Evolutionary conservation across 1,140 invertebrate species (phyloP), one percentile per base, ranked within the genome.

Genomic region (Bombus soroeensis): DNA sequence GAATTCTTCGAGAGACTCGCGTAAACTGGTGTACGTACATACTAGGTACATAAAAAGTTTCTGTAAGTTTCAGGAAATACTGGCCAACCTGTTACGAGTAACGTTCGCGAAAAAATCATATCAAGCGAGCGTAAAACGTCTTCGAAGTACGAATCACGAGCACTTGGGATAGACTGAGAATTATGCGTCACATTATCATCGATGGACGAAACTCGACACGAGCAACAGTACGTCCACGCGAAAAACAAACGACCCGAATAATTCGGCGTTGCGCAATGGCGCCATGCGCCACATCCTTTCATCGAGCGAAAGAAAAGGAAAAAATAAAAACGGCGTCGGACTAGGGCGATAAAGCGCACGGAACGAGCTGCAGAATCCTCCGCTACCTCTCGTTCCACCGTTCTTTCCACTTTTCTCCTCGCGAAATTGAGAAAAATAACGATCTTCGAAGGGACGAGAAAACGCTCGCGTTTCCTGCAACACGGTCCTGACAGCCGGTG

Each of bases 391-490:
- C 28, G 5, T 10, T 18, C 25, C 32, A 22, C 0, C 62, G 32
- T 59, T 39, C 72, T 75, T 57, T 34, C 25, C 68, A n/a, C 39
- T 74, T n/a, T 66, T n/a, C 32, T 47, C 2, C 43, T 62, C 53
- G 78, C 76, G 64, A 85, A 89, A 89, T 89, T 89, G 88, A 72
- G 72, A 82, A 81, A 89, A 88, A 89, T 89, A 86, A 81, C 75
- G 71, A 47, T 25, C 72, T 41, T 37, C 64, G 64, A 64, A 81
- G 83, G 87, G 62, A 75, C 47, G 62, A 28, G 57, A 47, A 37
- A 59, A 41, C 41, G 41, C 37, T n/a, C 22, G 41, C 75, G 86
- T 78, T 83, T 76, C 59, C 73, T 83, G 47, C 78, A 86, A 80
- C 82, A 87, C 79, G 85, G 83, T 34, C 59, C 66, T 73, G 73